Conservation (phyloP, 2,888 invertebrate genomes). For the Caenorhabditis plicata region DNA sequence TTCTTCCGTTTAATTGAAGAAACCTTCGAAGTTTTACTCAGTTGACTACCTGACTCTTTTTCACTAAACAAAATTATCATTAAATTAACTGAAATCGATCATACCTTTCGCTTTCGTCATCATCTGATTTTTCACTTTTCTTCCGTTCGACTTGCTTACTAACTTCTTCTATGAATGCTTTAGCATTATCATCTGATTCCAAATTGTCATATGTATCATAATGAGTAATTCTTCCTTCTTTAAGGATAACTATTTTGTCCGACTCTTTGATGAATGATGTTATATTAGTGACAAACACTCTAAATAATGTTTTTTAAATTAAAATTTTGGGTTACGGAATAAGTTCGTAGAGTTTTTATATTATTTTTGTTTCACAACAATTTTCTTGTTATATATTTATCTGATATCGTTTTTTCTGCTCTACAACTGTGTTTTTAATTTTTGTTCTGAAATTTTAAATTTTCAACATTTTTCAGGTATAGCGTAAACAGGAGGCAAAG, state of each 20-base stretch:
- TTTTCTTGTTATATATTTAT: no score
- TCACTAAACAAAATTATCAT: background rate
- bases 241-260: slow-evolving; percentile 85
- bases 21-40: slow-evolving; percentile 3
- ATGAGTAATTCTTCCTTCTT: slow-evolving; percentile 46
- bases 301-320: slow-evolving; percentile 4
- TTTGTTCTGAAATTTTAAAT: no score
- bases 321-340: background rate
- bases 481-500: no score
- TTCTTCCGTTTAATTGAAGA: slow-evolving; percentile 17
- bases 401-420: no score
- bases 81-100: no score
- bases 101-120: slow-evolving; percentile 21
- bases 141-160: slow-evolving; percentile 15
- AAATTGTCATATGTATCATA: slow-evolving; percentile 45
- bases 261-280: slow-evolving; percentile 88
- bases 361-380: no score
- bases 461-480: no score
- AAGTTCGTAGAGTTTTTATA: no score
- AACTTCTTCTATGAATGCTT: slow-evolving; percentile 38
- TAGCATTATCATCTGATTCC: slow-evolving; percentile 30
- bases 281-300: slow-evolving; percentile 91
- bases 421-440: no score
- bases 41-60: background rate
- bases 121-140: slow-evolving; percentile 11